Conservation (phyloP, 2,888 invertebrate genomes). For the Eupithecia dodoneata region DNA sequence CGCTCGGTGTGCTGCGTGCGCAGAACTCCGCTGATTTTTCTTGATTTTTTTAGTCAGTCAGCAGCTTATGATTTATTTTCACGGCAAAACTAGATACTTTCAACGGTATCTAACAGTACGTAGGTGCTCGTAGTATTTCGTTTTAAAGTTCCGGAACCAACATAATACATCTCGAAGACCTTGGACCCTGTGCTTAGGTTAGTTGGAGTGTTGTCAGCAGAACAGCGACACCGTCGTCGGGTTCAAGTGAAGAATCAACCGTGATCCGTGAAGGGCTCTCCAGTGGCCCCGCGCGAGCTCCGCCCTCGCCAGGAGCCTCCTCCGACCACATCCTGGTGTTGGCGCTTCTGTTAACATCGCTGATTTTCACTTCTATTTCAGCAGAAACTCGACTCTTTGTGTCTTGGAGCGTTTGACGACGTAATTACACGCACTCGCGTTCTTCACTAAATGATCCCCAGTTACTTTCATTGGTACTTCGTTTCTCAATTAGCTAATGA, state of each 20-base stretch:
- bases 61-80: too few relatives aligned
- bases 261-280: neutral
- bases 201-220: neutral
- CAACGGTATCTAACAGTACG: neutral
- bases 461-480: constrained; percentile 8
- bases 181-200: neutral
- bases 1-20: neutral
- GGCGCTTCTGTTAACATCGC: constrained; percentile 23
- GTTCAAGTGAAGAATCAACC: neutral
- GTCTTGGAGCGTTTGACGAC: constrained; percentile 6
- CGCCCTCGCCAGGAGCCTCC: constrained; percentile 19
- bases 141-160: neutral
- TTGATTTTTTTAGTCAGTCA: too few relatives aligned
- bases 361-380: constrained; percentile 19
- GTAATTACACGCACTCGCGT: constrained; percentile 10
- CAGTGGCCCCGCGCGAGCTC: constrained; percentile 2
- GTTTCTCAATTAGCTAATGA: constrained; percentile 10
- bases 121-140: neutral
- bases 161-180: neutral
- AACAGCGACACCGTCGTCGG: neutral
- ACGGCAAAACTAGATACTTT: neutral
- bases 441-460: neutral
- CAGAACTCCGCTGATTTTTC: neutral
- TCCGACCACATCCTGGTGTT: constrained; percentile 12
- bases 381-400: constrained; percentile 8